A percentile compares a stretch with the other conserved stretches of the same genome.
These are phyloP conservation scores for Leptopilina clavipes DNA, from an alignment of 1,140 invertebrate genomes.

Conservation along the genomic window DNA sequence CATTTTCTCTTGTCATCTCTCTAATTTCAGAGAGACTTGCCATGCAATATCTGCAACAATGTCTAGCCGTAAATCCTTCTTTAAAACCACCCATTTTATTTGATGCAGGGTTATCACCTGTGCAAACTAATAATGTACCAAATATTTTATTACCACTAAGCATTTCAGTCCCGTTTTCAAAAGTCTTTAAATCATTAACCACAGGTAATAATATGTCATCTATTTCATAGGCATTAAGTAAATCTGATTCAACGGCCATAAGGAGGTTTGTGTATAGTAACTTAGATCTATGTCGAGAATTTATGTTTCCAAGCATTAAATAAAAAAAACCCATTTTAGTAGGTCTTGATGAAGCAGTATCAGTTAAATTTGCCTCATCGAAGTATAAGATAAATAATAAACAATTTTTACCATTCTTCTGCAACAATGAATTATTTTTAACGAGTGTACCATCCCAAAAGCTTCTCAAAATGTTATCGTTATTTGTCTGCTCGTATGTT, in stretches of 20 bases:
- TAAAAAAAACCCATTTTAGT: not conserved
- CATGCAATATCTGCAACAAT: slow-evolving; percentile 9
- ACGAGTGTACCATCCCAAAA: not conserved
- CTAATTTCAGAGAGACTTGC: not conserved
- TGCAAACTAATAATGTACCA: not conserved
- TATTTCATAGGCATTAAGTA: not conserved
- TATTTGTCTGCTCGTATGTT: not conserved
- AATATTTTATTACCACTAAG: not conserved
- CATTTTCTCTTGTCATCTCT: not conserved
- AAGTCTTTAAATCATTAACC: not conserved
- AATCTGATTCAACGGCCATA: not conserved
- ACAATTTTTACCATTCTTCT: not conserved
- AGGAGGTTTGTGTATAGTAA: not conserved
- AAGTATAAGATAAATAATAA: not conserved
- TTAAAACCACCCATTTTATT: slow-evolving; percentile 10
- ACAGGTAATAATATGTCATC: slow-evolving; percentile 20
- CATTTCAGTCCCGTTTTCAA: slow-evolving; percentile 17
- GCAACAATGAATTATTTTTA: not conserved
- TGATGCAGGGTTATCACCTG: not conserved
- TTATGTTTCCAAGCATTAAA: not conserved
- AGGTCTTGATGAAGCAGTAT: not conserved
- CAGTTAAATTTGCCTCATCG: not conserved
- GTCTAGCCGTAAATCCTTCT: not conserved
- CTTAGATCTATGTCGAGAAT: not conserved
- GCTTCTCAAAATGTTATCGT: not conserved